Percentiles rank a stretch among this genome's conserved stretches.
phyloP scores from a whole-genome alignment of 2,797 vertebrate species.

The Sternarchorhynchus goeldii region DNA sequence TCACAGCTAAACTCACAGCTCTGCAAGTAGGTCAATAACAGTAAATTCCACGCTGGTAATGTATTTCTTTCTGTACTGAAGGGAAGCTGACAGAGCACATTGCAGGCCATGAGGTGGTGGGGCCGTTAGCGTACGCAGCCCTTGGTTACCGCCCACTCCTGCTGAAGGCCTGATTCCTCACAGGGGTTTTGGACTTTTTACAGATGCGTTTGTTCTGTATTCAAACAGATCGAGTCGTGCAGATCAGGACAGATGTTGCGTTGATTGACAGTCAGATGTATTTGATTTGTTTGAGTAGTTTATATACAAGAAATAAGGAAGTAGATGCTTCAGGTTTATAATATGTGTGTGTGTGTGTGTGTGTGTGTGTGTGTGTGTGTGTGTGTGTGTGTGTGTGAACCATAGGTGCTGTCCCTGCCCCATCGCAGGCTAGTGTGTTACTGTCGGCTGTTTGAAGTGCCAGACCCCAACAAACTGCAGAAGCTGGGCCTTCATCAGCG shows the following conservation, averaged over 20 bases:
- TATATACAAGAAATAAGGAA: background rate
- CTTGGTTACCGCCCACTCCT: constrained; percentile 17
- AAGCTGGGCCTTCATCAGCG: constrained; percentile 97
- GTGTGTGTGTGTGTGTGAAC: background rate
- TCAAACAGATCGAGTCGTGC: background rate
- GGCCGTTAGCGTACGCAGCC: background rate
- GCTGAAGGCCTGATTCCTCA: constrained; percentile 3
- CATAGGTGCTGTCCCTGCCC: constrained; percentile 92
- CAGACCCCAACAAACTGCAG: constrained; percentile 96
- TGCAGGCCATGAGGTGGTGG: constrained; percentile 1
- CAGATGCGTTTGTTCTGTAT: background rate
- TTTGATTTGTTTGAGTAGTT: background rate
- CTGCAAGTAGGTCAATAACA: constrained; percentile 30
- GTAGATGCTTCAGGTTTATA: background rate
- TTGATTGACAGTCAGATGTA: background rate
- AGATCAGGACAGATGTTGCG: background rate
- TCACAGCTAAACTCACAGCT: background rate
- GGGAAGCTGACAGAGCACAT: constrained; percentile 25
- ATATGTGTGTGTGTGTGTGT: background rate
- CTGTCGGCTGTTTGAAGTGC: constrained; percentile 97
- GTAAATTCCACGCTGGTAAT: constrained; percentile 46
- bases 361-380: constrained; percentile 19
- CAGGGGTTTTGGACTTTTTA: background rate
- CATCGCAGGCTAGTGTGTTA: constrained; percentile 97
- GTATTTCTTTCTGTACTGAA: constrained; percentile 57